phyloP scores from a whole-genome alignment of 2,888 invertebrate species.

The Bombylius major region DNA sequence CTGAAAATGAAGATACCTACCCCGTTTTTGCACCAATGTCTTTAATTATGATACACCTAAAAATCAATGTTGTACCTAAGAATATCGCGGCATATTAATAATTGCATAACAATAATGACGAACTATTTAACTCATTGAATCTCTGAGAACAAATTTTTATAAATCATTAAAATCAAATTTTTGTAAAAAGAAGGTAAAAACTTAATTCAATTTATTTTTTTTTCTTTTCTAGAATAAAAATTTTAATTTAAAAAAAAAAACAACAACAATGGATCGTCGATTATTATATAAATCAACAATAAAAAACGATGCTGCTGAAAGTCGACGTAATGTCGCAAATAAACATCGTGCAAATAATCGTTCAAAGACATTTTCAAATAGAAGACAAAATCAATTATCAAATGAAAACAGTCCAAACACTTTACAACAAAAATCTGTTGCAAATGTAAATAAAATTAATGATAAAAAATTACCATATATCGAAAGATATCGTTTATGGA shows the following conservation, averaged over 20 bases:
- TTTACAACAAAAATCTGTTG: background rate
- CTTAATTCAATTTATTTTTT: too few relatives aligned
- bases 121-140: too few relatives aligned
- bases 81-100: too few relatives aligned
- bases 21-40: too few relatives aligned
- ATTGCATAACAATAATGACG: too few relatives aligned
- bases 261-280: background rate
- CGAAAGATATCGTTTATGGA: background rate
- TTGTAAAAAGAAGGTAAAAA: too few relatives aligned
- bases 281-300: background rate
- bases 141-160: too few relatives aligned
- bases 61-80: too few relatives aligned
- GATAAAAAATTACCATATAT: background rate
- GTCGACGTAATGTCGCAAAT: background rate
- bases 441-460: background rate
- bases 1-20: too few relatives aligned
- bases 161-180: too few relatives aligned
- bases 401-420: background rate
- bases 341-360: background rate
- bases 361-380: background rate
- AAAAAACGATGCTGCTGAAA: background rate
- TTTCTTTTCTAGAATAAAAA: too few relatives aligned
- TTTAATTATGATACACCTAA: too few relatives aligned
- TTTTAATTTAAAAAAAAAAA: background rate
- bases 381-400: background rate